Evolutionary conservation across 2,113 vertebrate species (phyloP).

Genomic region (Irena cyanogastra): DNA sequence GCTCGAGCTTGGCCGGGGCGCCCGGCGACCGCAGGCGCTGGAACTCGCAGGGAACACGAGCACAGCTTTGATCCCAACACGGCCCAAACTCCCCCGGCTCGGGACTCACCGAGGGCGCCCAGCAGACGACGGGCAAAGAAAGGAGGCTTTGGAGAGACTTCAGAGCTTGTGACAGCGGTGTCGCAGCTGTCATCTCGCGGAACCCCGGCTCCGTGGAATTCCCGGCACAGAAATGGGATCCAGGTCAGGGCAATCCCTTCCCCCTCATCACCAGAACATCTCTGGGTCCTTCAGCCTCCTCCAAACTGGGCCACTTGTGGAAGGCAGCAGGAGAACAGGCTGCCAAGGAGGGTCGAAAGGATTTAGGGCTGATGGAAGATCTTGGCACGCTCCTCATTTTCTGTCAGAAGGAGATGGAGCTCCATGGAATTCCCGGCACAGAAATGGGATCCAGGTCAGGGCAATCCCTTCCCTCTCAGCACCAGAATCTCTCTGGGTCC

Average conservation of each 20-base stretch:
- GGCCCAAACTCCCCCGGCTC: not conserved
- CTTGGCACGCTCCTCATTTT: not conserved
- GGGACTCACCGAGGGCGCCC: not conserved
- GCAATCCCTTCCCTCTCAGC: not conserved
- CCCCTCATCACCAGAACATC: not conserved
- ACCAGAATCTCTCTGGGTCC: fast-evolving
- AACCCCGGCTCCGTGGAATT: not conserved
- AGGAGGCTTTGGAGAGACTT: not conserved
- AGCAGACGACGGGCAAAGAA: not conserved
- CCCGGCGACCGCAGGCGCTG: fast-evolving
- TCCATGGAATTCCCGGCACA: not conserved
- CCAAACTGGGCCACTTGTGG: not conserved
- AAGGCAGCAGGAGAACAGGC: not conserved
- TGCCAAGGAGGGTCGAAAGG: not conserved
- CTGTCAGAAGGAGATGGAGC: not conserved
- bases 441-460: not conserved
- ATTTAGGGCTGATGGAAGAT: not conserved
- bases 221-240: not conserved
- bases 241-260: not conserved
- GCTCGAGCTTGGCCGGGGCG: not conserved
- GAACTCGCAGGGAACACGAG: not conserved
- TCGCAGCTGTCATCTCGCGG: not conserved
- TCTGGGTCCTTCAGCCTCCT: too few relatives aligned
- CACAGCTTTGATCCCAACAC: not conserved
- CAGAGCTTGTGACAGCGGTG: not conserved